Evolutionary conservation across 2,797 vertebrate species (phyloP), one percentile per base, ranked within the genome.

Genomic region (Huso huso): DNA sequence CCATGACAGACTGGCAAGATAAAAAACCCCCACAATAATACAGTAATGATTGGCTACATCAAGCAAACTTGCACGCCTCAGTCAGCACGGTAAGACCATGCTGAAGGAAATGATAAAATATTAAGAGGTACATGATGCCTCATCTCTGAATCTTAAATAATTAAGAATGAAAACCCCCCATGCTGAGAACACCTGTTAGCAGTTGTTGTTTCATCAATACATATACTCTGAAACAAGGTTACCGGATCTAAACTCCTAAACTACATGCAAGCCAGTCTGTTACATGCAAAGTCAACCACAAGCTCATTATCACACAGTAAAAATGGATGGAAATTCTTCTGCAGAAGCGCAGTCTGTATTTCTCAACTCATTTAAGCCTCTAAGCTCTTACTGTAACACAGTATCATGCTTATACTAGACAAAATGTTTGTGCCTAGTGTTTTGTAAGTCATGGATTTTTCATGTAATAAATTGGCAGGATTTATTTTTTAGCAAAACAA

Each of bases 71-170:
- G 68, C 82, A 73, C 73, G 73, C 72, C 80, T 79, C 75, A 74
- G 79, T 69, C 72, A 61, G 63, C 74, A 69, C 78, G 68, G 75
- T 76, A 75, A 73, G 74, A 78, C 78, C 77, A 79, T 85, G 37
- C 82, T 83, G 80, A 86, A 83, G 85, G 84, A 88, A 87, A 88
- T 78, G 49, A 88, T 88, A 74, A 89, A 90, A 88, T 88, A 89
- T 90, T 88, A 85, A 89, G 82, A 74, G 82, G 83, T 83, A 89
- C 77, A 75, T 78, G 84, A 88, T 86, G 84, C 79, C 75, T 75
- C 73, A 74, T 79, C 84, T 86, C 78, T 80, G 73, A 81, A 70
- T 68, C 74, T 77, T 69, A 74, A 72, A 75, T 81, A 80, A 81
- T 76, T 76, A 76, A 73, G 81, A 83, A 78, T 82, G 57, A 75